Percentiles rank a stretch among this genome's conserved stretches.
phyloP scores from a whole-genome alignment of 2,797 vertebrate species.

The Basileuterus tristriatus region DNA sequence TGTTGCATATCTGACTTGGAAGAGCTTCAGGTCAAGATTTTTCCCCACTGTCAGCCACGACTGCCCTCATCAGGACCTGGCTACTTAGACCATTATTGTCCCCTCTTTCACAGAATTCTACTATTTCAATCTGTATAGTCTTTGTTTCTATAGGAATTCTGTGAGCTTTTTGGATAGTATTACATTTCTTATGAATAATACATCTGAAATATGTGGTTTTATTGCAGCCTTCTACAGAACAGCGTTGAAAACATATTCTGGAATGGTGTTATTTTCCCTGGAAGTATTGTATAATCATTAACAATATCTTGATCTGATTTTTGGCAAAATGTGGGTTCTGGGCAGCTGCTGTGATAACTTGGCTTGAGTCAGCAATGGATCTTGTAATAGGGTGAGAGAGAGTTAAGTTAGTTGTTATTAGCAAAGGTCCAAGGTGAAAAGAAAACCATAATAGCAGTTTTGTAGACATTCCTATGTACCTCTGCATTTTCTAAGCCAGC shows the following conservation, averaged over 20 bases:
- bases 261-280: not conserved
- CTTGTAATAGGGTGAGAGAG: not conserved
- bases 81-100: not conserved
- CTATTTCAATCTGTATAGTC: not conserved
- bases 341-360: not conserved
- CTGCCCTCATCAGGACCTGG: not conserved
- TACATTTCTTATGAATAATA: constrained; percentile 16
- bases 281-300: not conserved
- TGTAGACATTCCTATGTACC: not conserved
- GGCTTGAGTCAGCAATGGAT: not conserved
- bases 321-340: not conserved
- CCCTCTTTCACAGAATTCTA: not conserved
- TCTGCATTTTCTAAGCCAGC: not conserved
- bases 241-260: not conserved
- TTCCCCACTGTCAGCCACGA: not conserved
- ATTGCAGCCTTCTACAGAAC: not conserved
- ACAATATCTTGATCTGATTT: not conserved
- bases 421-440: not conserved
- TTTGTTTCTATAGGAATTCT: constrained; percentile 10
- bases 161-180: not conserved
- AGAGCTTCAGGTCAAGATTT: not conserved
- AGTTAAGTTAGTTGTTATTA: not conserved
- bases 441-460: not conserved
- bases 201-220: constrained; percentile 13
- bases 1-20: not conserved